phyloP scores from a whole-genome alignment of 2,888 invertebrate genomes.

The Xylophagus ater region DNA sequence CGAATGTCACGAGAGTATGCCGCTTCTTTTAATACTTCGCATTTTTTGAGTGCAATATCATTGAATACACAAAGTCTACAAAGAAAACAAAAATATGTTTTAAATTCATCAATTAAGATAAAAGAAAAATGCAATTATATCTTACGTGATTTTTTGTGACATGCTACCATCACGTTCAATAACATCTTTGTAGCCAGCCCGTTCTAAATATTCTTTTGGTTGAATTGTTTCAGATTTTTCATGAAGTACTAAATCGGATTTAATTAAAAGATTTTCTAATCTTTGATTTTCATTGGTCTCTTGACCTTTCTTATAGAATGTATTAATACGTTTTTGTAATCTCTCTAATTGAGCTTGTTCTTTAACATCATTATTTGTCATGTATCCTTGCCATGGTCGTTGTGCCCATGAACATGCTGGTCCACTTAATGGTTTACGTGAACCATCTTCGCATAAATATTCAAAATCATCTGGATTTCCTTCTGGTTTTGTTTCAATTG shows the following conservation, averaged over 20 bases:
- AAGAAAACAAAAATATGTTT: no score
- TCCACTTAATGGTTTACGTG: conserved; percentile 52
- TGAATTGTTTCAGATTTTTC: conserved; percentile 41
- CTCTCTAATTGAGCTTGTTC: conserved; percentile 28
- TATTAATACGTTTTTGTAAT: conserved; percentile 32
- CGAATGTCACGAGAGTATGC: conserved; percentile 68
- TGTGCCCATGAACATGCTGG: conserved; percentile 72
- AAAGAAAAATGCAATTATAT: neutral
- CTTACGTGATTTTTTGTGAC: conserved; percentile 45
- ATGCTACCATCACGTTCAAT: conserved; percentile 63
- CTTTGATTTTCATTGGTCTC: conserved; percentile 31
- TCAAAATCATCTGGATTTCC: conserved; percentile 56
- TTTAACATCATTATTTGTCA: conserved; percentile 48
- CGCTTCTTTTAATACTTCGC: conserved; percentile 55
- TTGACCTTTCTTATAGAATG: conserved; percentile 34
- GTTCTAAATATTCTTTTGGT: conserved; percentile 49
- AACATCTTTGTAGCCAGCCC: conserved; percentile 57
- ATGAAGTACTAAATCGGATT: conserved; percentile 43
- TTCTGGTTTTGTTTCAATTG: conserved; percentile 43
- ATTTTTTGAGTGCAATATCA: conserved; percentile 60
- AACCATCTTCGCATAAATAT: conserved; percentile 71
- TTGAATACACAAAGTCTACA: conserved; percentile 54
- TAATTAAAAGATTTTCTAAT: conserved; percentile 46
- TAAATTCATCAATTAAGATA: no score
- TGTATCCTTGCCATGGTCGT: conserved; percentile 71